A percentile compares a stretch with the other conserved stretches of the same genome.
phyloP scores from a whole-genome alignment of 2,888 invertebrate genomes.

The Chalcosyrphus nemorum region DNA sequence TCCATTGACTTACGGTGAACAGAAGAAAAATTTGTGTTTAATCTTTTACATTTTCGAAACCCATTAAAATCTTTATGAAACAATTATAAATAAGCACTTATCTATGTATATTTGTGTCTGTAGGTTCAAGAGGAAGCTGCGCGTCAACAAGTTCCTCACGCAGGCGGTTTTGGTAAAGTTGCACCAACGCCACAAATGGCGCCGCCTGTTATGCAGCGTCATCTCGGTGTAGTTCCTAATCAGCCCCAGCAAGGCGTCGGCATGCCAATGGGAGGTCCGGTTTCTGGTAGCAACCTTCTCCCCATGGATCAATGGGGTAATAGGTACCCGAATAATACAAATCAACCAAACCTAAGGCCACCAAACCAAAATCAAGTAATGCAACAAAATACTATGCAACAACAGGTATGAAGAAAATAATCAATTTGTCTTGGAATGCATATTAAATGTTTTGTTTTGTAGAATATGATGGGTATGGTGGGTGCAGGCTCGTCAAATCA shows the following conservation, averaged over 20 bases:
- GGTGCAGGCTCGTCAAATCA: slow-evolving; percentile 78
- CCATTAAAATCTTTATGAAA: background rate
- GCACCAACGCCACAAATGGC: slow-evolving; percentile 84
- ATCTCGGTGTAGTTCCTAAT: slow-evolving; percentile 78
- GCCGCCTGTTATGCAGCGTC: slow-evolving; percentile 83
- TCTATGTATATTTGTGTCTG: slow-evolving; percentile 61
- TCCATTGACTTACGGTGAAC: too few relatives aligned
- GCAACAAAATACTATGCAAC: slow-evolving; percentile 81
- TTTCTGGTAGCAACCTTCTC: slow-evolving; percentile 83
- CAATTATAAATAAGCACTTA: background rate
- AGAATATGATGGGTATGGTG: slow-evolving; percentile 81
- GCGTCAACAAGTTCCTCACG: slow-evolving; percentile 91
- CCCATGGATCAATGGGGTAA: slow-evolving; percentile 84
- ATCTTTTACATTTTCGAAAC: too few relatives aligned
- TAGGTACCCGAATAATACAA: slow-evolving; percentile 82
- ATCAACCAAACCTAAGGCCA: slow-evolving; percentile 81
- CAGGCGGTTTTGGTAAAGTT: slow-evolving; percentile 88
- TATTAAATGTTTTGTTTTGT: slow-evolving; percentile 3
- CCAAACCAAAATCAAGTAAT: slow-evolving; percentile 83
- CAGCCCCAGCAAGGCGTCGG: slow-evolving; percentile 77
- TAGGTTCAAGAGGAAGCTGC: slow-evolving; percentile 95
- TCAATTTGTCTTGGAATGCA: background rate
- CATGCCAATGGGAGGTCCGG: slow-evolving; percentile 74
- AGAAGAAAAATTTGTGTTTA: too few relatives aligned
- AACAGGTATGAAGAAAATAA: slow-evolving; percentile 74